Conservation (phyloP, 1,140 invertebrate genomes). For the Asbolus verrucosus region DNA sequence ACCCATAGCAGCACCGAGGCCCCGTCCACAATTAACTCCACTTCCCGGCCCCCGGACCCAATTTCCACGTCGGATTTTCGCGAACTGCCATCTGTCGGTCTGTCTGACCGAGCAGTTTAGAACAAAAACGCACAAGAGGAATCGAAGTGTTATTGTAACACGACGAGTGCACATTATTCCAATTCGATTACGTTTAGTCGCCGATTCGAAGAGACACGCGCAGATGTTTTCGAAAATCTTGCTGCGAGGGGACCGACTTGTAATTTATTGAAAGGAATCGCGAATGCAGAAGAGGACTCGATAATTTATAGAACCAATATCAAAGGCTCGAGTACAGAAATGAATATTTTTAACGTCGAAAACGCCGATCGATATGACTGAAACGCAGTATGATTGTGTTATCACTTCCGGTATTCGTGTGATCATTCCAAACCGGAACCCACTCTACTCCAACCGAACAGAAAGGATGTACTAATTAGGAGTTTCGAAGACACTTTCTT, state of each 20-base stretch:
- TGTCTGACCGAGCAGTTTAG: neutral
- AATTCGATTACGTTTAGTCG: slow-evolving; percentile 39
- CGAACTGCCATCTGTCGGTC: slow-evolving; percentile 14
- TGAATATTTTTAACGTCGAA: too few relatives aligned
- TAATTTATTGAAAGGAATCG: slow-evolving; percentile 53
- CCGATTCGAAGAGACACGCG: slow-evolving; percentile 43
- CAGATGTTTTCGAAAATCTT: slow-evolving; percentile 48
- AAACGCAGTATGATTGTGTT: slow-evolving; percentile 11
- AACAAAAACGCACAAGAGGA: slow-evolving; percentile 39
- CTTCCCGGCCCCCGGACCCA: slow-evolving; percentile 3
- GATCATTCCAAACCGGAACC: slow-evolving; percentile 18
- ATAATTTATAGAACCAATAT: slow-evolving; percentile 15
- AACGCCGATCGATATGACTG: neutral
- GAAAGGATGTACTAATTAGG: slow-evolving; percentile 30
- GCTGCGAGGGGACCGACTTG: slow-evolving; percentile 45
- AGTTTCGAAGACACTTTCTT: slow-evolving; percentile 32
- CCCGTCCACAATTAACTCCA: slow-evolving; percentile 9
- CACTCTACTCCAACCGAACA: too few relatives aligned
- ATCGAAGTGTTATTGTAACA: slow-evolving; percentile 46
- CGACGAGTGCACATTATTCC: slow-evolving; percentile 10
- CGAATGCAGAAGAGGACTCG: slow-evolving; percentile 30
- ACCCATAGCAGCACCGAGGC: too few relatives aligned
- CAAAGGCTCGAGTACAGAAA: slow-evolving; percentile 3
- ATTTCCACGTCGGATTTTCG: too few relatives aligned
- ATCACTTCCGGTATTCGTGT: slow-evolving; percentile 29